These are phyloP conservation scores for Stenchaetothrips biformis DNA, from an alignment of 2,888 invertebrate species.

Conservation along the genomic window DNA sequence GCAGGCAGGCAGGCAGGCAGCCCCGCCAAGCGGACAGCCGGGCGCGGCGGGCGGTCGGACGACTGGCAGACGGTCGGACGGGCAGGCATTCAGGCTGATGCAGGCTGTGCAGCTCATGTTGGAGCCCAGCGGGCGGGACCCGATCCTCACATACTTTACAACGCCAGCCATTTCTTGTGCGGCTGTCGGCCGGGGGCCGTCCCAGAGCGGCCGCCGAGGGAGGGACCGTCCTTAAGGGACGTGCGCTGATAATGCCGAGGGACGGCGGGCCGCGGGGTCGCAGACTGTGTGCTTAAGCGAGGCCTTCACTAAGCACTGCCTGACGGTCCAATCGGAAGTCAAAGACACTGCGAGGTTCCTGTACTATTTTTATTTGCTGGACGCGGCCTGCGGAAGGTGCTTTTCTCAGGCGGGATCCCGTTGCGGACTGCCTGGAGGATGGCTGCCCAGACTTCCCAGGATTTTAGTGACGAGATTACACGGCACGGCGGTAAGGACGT, in stretches of 20 bases:
- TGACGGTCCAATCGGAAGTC: not conserved
- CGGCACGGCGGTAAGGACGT: not conserved
- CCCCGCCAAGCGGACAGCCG: constrained; percentile 38
- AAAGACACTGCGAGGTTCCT: not conserved
- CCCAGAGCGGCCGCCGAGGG: not conserved
- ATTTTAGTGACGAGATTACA: not conserved
- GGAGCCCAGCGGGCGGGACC: not conserved
- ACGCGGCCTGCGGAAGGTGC: not conserved
- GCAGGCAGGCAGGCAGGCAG: too few species aligned
- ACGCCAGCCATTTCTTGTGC: constrained; percentile 18
- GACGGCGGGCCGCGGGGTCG: not conserved
- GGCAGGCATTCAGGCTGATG: not conserved
- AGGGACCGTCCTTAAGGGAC: constrained; percentile 7
- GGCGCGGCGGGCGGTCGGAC: not conserved
- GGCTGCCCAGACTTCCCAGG: not conserved
- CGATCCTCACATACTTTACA: not conserved
- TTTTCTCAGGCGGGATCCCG: not conserved
- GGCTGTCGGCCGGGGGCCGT: not conserved
- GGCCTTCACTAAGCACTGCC: not conserved
- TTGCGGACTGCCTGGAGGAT: not conserved
- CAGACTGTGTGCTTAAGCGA: not conserved
- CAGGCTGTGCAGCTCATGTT: not conserved
- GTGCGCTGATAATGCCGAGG: not conserved
- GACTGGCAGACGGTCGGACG: not conserved
- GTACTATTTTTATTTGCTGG: not conserved